phyloP scores from a whole-genome alignment of 2,888 invertebrate species.

The Hermaeophaga mercurialis region DNA sequence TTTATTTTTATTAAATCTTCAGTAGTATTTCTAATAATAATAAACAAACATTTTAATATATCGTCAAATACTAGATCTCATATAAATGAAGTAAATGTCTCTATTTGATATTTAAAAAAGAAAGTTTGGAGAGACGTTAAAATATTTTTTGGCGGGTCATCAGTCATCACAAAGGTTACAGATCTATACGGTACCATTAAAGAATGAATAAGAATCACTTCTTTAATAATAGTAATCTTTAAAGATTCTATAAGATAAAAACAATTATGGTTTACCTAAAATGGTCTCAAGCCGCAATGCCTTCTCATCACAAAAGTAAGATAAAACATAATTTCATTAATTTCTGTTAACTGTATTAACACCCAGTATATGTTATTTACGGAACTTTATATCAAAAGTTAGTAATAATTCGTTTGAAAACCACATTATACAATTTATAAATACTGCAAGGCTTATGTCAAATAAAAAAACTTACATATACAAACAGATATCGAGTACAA shows the following conservation, averaged over 20 bases:
- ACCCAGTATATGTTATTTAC: slow-evolving; percentile 1
- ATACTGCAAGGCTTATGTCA: slow-evolving; percentile 10
- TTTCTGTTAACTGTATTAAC: too few relatives aligned
- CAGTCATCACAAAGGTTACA: not conserved
- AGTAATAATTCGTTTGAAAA: slow-evolving; percentile 2
- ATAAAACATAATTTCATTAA: too few relatives aligned
- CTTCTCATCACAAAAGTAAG: too few relatives aligned
- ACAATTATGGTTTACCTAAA: too few relatives aligned
- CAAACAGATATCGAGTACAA: slow-evolving; percentile 14
- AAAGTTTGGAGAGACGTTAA: not conserved
- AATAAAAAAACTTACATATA: slow-evolving; percentile 13
- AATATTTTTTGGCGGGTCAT: not conserved
- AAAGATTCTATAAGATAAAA: too few relatives aligned
- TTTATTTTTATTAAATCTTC: not conserved
- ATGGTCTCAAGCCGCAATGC: too few relatives aligned
- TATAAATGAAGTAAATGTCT: too few relatives aligned
- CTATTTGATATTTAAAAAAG: too few relatives aligned
- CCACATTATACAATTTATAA: slow-evolving; percentile 2
- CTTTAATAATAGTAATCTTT: not conserved
- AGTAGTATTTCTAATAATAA: not conserved
- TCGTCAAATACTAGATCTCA: too few relatives aligned
- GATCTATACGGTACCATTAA: too few relatives aligned
- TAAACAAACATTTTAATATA: too few relatives aligned
- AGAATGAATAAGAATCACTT: not conserved
- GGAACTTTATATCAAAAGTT: slow-evolving; percentile 10